phyloP scores from a whole-genome alignment of 2,797 vertebrate species.

The Apogon talboti region DNA sequence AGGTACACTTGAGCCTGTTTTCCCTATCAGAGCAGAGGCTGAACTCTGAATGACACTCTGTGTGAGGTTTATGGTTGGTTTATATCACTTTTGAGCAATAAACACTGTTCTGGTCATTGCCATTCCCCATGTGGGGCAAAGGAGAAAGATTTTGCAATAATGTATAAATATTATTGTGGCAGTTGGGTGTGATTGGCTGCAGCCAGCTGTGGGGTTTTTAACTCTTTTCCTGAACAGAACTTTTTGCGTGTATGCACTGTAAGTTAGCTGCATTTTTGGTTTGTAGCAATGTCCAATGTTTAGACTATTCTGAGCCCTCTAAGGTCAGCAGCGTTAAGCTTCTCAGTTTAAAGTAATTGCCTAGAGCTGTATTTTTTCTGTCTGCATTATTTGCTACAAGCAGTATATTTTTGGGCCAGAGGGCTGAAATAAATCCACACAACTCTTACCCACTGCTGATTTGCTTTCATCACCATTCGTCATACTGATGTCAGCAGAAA shows the following conservation, averaged over 20 bases:
- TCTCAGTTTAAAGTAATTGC: too few species aligned
- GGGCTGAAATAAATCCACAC: conserved; percentile 63
- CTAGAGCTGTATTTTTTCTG: conserved; percentile 46
- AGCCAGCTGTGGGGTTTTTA: conserved; percentile 35
- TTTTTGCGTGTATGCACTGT: conserved; percentile 9
- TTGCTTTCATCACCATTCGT: conserved; percentile 61
- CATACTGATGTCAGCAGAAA: conserved; percentile 54
- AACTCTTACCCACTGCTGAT: conserved; percentile 55
- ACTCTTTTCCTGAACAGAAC: conserved; percentile 18
- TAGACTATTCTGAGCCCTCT: conserved; percentile 18
- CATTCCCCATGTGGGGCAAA: conserved; percentile 33
- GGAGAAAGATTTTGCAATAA: conserved; percentile 50
- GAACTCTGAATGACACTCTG: conserved; percentile 68
- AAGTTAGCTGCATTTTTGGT: conserved; percentile 18
- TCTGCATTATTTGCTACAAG: conserved; percentile 58
- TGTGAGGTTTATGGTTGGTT: conserved; percentile 51
- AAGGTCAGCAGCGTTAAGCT: conserved; percentile 10
- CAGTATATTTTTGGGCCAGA: conserved; percentile 41
- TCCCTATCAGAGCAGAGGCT: conserved; percentile 54
- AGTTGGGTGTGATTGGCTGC: conserved; percentile 22
- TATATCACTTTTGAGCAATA: conserved; percentile 54
- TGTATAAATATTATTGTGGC: conserved; percentile 58
- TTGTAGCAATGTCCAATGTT: conserved; percentile 36
- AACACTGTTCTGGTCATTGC: conserved; percentile 45
- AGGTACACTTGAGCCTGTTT: conserved; percentile 51